A percentile compares a stretch with the other conserved stretches of the same genome.
Evolutionary conservation across 2,113 vertebrate species (phyloP).

Genomic region (Myxocyprinus asiaticus): DNA sequence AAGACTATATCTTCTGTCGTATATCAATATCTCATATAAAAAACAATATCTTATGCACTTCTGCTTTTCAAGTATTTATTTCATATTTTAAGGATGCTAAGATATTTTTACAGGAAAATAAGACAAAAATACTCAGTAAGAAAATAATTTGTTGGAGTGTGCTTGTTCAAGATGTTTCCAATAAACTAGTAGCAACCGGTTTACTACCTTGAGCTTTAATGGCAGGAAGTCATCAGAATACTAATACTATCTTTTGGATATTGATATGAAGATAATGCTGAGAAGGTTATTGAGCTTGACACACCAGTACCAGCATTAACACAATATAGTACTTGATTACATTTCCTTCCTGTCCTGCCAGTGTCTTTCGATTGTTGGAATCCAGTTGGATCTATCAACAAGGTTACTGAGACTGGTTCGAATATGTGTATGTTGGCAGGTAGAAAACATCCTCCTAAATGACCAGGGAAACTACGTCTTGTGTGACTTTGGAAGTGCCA

Average conservation of each 20-base stretch:
- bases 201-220: background rate
- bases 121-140: too few relatives aligned
- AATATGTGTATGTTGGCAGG: slow-evolving; percentile 70
- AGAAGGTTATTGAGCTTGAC: background rate
- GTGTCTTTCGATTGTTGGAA: too few relatives aligned
- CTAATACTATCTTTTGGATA: background rate
- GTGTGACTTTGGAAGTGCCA: slow-evolving; percentile 96
- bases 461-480: slow-evolving; percentile 93
- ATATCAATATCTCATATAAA: too few relatives aligned
- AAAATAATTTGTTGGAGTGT: too few relatives aligned
- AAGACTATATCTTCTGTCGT: too few relatives aligned
- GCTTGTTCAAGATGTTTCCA: too few relatives aligned
- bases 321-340: background rate
- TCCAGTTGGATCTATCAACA: background rate
- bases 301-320: background rate
- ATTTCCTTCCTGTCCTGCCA: background rate
- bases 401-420: background rate
- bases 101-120: too few relatives aligned
- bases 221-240: too few relatives aligned
- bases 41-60: too few relatives aligned
- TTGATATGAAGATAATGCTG: background rate
- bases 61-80: too few relatives aligned
- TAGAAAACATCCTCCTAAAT: slow-evolving; percentile 94
- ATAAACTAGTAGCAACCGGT: too few relatives aligned
- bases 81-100: too few relatives aligned